A percentile compares a stretch with the other conserved stretches of the same genome.
Evolutionary conservation across 2,888 invertebrate species (phyloP).

Genomic region (Cerceris ruficornis): DNA sequence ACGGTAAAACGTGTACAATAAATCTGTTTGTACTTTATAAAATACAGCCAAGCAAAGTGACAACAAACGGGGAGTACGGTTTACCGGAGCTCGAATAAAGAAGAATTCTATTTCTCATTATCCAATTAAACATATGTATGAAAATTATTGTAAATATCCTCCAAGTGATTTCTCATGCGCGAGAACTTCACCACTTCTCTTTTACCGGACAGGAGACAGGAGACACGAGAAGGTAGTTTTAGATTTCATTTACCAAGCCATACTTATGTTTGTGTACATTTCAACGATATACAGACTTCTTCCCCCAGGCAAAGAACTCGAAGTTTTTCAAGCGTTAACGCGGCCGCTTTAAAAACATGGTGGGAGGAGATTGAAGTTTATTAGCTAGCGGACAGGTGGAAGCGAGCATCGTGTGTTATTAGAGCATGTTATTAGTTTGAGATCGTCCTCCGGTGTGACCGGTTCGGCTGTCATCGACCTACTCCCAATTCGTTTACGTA

Average conservation of each 20-base stretch:
- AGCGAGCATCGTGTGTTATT: slow-evolving; percentile 61
- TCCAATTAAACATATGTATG: no score
- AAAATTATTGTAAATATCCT: no score
- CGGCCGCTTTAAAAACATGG: slow-evolving; percentile 54
- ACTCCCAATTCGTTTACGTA: slow-evolving; percentile 45
- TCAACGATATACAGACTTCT: slow-evolving; percentile 29
- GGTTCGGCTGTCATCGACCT: slow-evolving; percentile 58
- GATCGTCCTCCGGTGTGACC: slow-evolving; percentile 64
- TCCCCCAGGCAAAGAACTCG: slow-evolving; percentile 19
- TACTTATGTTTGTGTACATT: slow-evolving; percentile 26
- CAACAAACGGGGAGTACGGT: no score
- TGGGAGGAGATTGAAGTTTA: slow-evolving; percentile 68
- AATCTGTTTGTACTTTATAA: no score
- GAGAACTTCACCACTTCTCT: no score
- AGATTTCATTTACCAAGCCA: no score
- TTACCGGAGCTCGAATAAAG: no score
- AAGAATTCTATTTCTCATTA: no score
- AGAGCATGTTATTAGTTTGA: slow-evolving; percentile 70
- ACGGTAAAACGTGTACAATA: no score
- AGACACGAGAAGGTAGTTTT: background rate
- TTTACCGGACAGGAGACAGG: no score
- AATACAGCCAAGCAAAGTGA: no score
- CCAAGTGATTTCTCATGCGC: no score
- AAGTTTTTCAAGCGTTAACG: slow-evolving; percentile 48
- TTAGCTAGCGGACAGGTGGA: slow-evolving; percentile 67